phyloP scores from a whole-genome alignment of 2,113 vertebrate genomes.

The Hippopotamus amphibius region DNA sequence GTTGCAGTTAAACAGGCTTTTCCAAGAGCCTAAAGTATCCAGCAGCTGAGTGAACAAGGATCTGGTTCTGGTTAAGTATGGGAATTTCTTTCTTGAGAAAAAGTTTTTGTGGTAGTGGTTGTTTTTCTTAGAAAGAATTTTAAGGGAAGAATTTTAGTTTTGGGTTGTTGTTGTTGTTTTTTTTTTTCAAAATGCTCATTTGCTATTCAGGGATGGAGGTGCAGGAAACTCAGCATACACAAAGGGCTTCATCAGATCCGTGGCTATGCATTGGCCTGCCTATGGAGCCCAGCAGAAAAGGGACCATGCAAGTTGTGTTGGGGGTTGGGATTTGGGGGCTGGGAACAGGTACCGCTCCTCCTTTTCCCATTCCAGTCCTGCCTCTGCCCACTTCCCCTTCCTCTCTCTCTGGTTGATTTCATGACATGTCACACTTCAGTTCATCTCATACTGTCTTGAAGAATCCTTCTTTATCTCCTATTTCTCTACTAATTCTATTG shows the following conservation, averaged over 20 bases:
- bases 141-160: not conserved
- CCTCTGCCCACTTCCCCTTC: not conserved
- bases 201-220: not conserved
- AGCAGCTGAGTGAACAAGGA: not conserved
- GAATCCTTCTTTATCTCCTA: not conserved
- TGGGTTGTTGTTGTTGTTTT: too few species aligned
- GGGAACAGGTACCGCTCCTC: not conserved
- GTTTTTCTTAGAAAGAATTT: not conserved
- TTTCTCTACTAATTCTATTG: not conserved
- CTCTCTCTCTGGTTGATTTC: not conserved
- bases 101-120: not conserved
- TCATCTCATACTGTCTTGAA: not conserved
- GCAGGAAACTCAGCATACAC: not conserved
- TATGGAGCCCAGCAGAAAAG: not conserved
- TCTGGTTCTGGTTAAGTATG: not conserved
- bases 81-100: not conserved
- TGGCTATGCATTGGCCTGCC: not conserved
- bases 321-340: not conserved
- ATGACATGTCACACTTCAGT: not conserved
- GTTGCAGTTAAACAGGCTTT: conserved; percentile 3
- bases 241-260: not conserved
- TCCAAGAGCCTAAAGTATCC: not conserved
- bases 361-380: not conserved
- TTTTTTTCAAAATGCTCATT: not conserved
- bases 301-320: not conserved